Evolutionary conservation across 2,888 invertebrate species (phyloP), one percentile per base, ranked within the genome.

Genomic region (Heteropelma amictum): DNA sequence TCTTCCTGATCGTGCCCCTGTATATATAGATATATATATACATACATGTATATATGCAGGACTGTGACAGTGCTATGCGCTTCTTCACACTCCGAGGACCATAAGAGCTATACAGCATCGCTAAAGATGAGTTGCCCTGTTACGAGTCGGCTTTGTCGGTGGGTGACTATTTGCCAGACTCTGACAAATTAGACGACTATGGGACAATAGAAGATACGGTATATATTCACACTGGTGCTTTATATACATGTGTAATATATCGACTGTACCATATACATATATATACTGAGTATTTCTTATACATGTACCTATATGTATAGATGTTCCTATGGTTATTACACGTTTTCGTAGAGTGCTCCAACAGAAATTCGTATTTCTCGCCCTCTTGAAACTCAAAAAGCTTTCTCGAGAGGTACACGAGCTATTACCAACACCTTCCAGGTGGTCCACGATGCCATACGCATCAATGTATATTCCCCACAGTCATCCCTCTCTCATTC

Each of bases 141-240:
- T 70, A 75, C 77, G 78, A 76, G 72, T 54, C 64, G 38, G 77
- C 81, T 81, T 85, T 83, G 84, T 85, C 82, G 81, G 77, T 69
- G 71, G 56, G 68, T 53, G 58, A 67, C 72, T 77, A 79, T 82
- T 83, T 77, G 80, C 81, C 75, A 80, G 79, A 68, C 23, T 72
- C 79, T 85, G 85, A 85, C 85, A 85, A 85, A 85, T 85, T 85
- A 82, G 76, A 71, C 42, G 61, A 77, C 71, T 75, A 77, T 67
- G 78, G 78, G 54, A 77, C 73, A 67, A 68, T 40, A 54, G 51
- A 63, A 53, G 72, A 63, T 64, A 47, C 64, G 70, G 49, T 63
- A 63, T 26, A 60, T 53, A n/a, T 7, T 60, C 68, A 58, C 56
- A 53, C 47, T 67, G 33, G 33, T 58, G 35, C 53, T 23, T 47